phyloP scores from a whole-genome alignment of 2,888 invertebrate genomes.

The Aphodius granarius region DNA sequence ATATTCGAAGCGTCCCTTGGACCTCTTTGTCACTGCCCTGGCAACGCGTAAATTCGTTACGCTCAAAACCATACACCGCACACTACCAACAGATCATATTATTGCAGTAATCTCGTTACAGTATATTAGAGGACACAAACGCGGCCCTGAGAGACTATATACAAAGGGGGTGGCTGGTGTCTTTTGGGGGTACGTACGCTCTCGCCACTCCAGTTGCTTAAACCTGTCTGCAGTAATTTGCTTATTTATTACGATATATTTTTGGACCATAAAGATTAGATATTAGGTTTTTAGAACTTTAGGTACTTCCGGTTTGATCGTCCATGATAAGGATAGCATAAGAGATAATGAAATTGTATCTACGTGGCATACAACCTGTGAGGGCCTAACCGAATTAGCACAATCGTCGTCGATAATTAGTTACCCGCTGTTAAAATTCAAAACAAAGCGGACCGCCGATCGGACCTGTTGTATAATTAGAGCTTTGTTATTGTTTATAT shows the following conservation, averaged over 20 bases:
- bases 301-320: too few species aligned
- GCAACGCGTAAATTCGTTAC: conserved; percentile 50
- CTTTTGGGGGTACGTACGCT: not conserved
- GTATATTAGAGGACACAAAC: conserved; percentile 33
- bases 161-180: not conserved
- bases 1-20: conserved; percentile 31
- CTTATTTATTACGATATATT: not conserved
- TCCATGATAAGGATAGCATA: too few species aligned
- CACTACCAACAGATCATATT: conserved; percentile 46
- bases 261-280: too few species aligned
- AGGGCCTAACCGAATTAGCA: conserved; percentile 22
- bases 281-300: not conserved
- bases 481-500: conserved; percentile 8
- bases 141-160: not conserved
- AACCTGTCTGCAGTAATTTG: not conserved
- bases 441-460: conserved; percentile 31
- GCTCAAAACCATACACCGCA: conserved; percentile 32
- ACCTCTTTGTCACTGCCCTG: conserved; percentile 30
- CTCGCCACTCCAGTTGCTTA: not conserved
- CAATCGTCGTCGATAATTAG: conserved; percentile 32
- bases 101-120: conserved; percentile 40
- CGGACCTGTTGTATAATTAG: conserved; percentile 6
- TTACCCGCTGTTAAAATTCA: conserved; percentile 37
- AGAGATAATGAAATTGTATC: not conserved
- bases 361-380: not conserved